Conservation (phyloP, 30 jellyfish, hydroid and myxozoan genomes). For the Aurelia sp. region DNA sequence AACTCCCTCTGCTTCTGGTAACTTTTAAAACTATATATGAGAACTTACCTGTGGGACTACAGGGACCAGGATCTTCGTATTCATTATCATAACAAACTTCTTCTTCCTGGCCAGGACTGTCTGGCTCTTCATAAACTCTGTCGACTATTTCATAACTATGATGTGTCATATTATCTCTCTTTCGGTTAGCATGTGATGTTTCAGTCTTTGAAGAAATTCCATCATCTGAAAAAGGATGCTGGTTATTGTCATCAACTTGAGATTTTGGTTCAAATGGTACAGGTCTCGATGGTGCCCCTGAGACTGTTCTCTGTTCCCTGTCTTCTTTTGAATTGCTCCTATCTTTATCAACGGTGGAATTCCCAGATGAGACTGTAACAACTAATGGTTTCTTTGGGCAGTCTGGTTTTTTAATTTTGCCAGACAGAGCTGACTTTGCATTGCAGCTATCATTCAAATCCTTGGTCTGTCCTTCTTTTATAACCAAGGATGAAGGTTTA, state of each 20-base stretch:
- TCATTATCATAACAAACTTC: conserved; percentile 1
- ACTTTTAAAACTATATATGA: too few species aligned
- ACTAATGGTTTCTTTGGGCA: conserved; percentile 15
- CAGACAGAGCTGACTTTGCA: conserved; percentile 6
- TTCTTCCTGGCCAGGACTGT: conserved; percentile 1
- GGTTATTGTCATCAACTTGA: neutral
- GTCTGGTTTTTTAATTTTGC: neutral
- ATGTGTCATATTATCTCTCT: neutral
- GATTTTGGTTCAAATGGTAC: conserved; percentile 66
- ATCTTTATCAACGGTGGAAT: neutral
- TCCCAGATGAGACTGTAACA: conserved; percentile 19
- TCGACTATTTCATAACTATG: conserved; percentile 18
- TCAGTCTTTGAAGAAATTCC: neutral
- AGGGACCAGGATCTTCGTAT: conserved; percentile 49
- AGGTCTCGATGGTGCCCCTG: conserved; percentile 71
- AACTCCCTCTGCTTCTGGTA: too few species aligned
- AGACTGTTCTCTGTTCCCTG: conserved; percentile 25
- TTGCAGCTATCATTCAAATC: conserved; percentile 46
- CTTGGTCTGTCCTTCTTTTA: neutral
- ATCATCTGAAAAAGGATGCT: neutral
- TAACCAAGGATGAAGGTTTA: conserved; percentile 17
- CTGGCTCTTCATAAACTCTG: conserved; percentile 13
- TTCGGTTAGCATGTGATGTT: neutral
- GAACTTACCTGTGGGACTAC: too few species aligned
- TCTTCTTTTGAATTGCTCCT: neutral